Base-by-base conservation (phyloP, 2,113 vertebrate species). In the Hippocampus barbouri region DNA sequence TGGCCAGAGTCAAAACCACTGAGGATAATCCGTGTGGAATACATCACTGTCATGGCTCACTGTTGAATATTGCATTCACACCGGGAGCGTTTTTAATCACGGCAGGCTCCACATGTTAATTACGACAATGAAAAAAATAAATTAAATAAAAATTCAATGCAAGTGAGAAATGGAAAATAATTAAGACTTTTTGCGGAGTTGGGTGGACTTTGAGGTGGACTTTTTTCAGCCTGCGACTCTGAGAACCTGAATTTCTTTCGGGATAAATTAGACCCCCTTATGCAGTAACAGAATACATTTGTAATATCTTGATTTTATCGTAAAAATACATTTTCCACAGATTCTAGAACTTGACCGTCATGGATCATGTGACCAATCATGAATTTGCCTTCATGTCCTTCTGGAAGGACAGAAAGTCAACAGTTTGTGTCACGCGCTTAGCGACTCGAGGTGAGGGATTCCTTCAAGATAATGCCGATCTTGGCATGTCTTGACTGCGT, bases 21-120 rank as follows among this genome's bases (percentile, higher is more conserved):
- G 91, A 90, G 84, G 87, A 93, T 92, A 90, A 93, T 92, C 85
- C 90, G 85, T 89, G 90, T 84, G 89, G 92, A 92, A 93, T 94
- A 91, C 76, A 93, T 93, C 91, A 94, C 90, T 93, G 92, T 93
- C 92, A 85, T 90, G 89, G 88, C 89, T 91, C 90, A 86, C 90
- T 89, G 89, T 89, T 91, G 88, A 89, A 91, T 92, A 87, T 90
- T 93, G 83, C 89, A 91, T 93, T 90, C 89, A 91, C 82, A 92
- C 90, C 83, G 83, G 82, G 80, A 90, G 88, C 89, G 82, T 86
- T 91, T 66, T 89, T 92, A 92, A 93, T 93, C 89, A 91, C 84
- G 83, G 59, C 85, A 80, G 70, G 82, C 75, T 77, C 73, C 85
- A 88, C 79, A 85, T 86, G 80, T 87, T 88, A 83, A 89, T 86